Conservation (phyloP, 2,888 invertebrate genomes). For the Hetaerina titia region DNA sequence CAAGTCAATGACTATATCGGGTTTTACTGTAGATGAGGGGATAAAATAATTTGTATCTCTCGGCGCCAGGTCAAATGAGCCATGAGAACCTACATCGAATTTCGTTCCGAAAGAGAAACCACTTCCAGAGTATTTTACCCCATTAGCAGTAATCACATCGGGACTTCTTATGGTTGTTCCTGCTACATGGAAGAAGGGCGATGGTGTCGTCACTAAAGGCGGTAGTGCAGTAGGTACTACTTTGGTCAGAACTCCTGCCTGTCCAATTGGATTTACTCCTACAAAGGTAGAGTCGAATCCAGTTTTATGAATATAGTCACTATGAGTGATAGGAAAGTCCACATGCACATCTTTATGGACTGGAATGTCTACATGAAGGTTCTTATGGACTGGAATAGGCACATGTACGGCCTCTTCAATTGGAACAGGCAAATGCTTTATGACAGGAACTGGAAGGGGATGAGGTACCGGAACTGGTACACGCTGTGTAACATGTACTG, state of each 20-base stretch:
- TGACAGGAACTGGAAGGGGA: constrained; percentile 79
- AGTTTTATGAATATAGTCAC: background rate
- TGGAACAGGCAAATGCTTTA: constrained; percentile 79
- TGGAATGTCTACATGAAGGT: too few species aligned
- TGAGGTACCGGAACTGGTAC: constrained; percentile 79
- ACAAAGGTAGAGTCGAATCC: too few species aligned
- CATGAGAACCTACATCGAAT: background rate
- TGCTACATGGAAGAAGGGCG: background rate
- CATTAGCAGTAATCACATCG: background rate
- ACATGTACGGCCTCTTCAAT: constrained; percentile 74
- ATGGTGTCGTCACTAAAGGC: background rate
- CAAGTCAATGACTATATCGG: background rate
- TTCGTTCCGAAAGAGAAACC: background rate
- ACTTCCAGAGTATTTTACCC: background rate
- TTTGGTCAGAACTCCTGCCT: background rate
- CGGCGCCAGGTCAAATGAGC: background rate
- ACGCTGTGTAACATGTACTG: constrained; percentile 79
- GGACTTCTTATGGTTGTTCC: background rate
- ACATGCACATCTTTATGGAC: too few species aligned
- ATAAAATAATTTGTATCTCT: background rate
- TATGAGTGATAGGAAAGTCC: background rate
- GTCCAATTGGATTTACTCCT: too few species aligned
- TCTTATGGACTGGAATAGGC: background rate
- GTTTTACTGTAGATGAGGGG: background rate
- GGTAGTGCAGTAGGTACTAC: background rate